Conservation (phyloP, 2,888 invertebrate genomes). For the Poecilus cupreus region DNA sequence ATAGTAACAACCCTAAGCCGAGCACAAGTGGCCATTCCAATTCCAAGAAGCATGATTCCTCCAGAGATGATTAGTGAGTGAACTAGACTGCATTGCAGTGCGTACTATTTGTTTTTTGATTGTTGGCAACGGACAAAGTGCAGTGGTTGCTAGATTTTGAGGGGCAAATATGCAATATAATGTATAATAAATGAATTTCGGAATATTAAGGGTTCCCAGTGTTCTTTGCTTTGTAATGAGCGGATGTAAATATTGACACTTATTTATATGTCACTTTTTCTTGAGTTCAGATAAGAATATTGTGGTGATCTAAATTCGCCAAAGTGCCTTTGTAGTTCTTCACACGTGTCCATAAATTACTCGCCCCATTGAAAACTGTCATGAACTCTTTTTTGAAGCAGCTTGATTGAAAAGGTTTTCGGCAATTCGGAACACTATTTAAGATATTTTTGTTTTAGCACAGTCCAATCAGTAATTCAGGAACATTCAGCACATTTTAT, state of each 20-base stretch:
- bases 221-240: conserved; percentile 44
- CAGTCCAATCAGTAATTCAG: no score
- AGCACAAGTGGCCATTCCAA: conserved; percentile 44
- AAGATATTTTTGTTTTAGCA: no score
- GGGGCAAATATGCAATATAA: conserved; percentile 55
- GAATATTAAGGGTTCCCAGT: conserved; percentile 18
- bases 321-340: not conserved
- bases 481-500: no score
- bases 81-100: not conserved
- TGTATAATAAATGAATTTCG: conserved; percentile 41
- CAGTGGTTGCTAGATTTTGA: not conserved
- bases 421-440: no score
- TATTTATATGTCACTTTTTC: conserved; percentile 29
- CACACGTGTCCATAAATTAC: no score
- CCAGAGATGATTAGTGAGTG: conserved; percentile 34
- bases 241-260: conserved; percentile 51
- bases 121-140: no score
- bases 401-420: no score
- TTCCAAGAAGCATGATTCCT: conserved; percentile 24
- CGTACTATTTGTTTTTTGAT: no score
- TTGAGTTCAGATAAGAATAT: not conserved
- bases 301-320: not conserved
- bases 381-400: no score
- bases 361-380: no score
- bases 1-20: conserved; percentile 46